Evolutionary conservation across 2,888 invertebrate genomes (phyloP).

Genomic region (Drosophila bunnanda): DNA sequence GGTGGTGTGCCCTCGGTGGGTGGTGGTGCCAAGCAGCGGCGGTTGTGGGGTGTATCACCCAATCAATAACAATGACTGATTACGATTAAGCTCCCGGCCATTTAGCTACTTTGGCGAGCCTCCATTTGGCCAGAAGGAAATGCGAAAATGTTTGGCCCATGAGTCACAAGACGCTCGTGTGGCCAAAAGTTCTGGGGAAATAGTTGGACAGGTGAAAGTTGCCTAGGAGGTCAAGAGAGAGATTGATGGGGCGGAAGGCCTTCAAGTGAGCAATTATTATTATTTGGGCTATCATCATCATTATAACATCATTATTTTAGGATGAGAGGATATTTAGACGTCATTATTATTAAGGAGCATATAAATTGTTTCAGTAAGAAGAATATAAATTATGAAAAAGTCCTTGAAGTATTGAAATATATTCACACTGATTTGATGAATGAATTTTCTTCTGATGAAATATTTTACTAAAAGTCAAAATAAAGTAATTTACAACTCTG

Average conservation of each 20-base stretch:
- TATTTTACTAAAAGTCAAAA: no score
- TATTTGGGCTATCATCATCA: not conserved
- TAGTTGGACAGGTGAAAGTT: constrained; percentile 26
- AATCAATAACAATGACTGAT: constrained; percentile 58
- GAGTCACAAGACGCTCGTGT: constrained; percentile 20
- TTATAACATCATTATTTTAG: not conserved
- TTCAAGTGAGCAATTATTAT: constrained; percentile 1
- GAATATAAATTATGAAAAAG: not conserved
- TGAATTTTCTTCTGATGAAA: no score
- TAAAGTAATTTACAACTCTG: no score
- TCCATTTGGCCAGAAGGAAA: constrained; percentile 28
- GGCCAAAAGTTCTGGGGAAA: constrained; percentile 22
- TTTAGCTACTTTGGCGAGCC: constrained; percentile 38
- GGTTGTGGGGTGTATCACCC: constrained; percentile 25
- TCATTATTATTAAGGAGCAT: not conserved
- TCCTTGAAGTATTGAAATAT: no score
- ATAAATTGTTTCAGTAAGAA: not conserved
- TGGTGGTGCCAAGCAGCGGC: constrained; percentile 12
- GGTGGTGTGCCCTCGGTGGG: constrained; percentile 18
- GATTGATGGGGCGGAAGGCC: constrained; percentile 19
- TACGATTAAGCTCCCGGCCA: constrained; percentile 41
- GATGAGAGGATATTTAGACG: not conserved
- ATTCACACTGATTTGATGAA: no score
- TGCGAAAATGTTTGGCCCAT: constrained; percentile 29
- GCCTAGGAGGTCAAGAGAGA: constrained; percentile 2